Evolutionary conservation across 2,888 invertebrate genomes (phyloP).

Genomic region (Phlogophora meticulosa): DNA sequence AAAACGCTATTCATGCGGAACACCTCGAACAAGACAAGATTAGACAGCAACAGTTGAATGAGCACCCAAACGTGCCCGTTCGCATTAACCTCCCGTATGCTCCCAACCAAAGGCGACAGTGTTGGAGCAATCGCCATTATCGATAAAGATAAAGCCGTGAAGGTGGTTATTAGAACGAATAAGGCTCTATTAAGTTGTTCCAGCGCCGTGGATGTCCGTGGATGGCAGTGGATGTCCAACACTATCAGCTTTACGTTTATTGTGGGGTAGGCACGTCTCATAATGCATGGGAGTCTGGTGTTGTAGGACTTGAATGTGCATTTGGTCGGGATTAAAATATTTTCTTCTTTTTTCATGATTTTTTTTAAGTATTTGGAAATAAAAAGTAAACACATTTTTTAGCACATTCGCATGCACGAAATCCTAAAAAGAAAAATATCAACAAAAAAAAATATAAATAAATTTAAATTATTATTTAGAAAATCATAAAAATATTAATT

Average conservation of each 20-base stretch:
- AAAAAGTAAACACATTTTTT: too few relatives aligned
- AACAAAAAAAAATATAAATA: too few relatives aligned
- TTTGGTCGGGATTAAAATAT: background rate
- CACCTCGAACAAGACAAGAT: too few relatives aligned
- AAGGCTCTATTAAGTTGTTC: constrained; percentile 84
- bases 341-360: background rate
- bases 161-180: constrained; percentile 81
- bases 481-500: too few relatives aligned
- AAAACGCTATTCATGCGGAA: too few relatives aligned
- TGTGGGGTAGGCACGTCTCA: constrained; percentile 54
- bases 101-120: constrained; percentile 68
- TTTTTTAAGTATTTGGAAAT: too few relatives aligned
- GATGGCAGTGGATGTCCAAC: constrained; percentile 36
- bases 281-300: constrained; percentile 19
- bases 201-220: constrained; percentile 34
- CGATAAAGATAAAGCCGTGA: constrained; percentile 81
- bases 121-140: constrained; percentile 83
- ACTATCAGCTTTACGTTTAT: constrained; percentile 64
- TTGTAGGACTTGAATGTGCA: background rate
- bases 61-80: background rate
- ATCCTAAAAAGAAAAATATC: too few relatives aligned
- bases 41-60: background rate
- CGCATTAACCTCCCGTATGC: constrained; percentile 22
- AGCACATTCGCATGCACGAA: too few relatives aligned
- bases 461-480: too few relatives aligned